Evolutionary conservation across 1,140 invertebrate species (phyloP).

Genomic region (Pristionchus pacificus): DNA sequence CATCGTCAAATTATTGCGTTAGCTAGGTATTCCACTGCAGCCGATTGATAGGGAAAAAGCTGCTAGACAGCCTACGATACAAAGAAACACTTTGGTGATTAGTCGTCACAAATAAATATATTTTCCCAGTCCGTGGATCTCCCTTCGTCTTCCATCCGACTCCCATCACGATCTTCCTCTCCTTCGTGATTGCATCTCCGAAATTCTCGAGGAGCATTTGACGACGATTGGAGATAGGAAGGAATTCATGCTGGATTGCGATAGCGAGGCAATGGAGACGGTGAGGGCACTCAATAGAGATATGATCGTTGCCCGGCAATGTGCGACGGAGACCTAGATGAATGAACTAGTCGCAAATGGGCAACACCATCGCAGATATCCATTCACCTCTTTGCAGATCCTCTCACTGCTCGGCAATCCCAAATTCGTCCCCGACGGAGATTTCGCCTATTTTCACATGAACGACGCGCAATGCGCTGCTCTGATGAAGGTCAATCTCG

Average conservation of each 20-base stretch:
- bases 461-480: background rate
- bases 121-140: background rate
- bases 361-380: background rate
- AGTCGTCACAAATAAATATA: background rate
- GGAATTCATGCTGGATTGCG: background rate
- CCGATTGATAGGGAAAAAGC: background rate
- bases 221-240: background rate
- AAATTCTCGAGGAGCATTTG: background rate
- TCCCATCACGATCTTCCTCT: background rate
- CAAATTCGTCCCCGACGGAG: background rate
- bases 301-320: too few species aligned
- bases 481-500: background rate
- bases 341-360: slow-evolving; percentile 1
- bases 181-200: background rate
- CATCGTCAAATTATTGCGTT: too few species aligned
- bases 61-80: background rate
- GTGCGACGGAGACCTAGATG: too few species aligned
- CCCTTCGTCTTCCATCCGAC: background rate
- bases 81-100: background rate
- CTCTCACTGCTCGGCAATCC: background rate
- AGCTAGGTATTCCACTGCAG: too few species aligned
- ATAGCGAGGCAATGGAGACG: background rate
- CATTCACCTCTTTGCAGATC: background rate
- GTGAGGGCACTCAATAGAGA: too few species aligned
- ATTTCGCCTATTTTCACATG: background rate